These are phyloP conservation scores for Arvicola amphibius DNA, from an alignment of 2,797 vertebrate genomes.

Conservation along the genomic window DNA sequence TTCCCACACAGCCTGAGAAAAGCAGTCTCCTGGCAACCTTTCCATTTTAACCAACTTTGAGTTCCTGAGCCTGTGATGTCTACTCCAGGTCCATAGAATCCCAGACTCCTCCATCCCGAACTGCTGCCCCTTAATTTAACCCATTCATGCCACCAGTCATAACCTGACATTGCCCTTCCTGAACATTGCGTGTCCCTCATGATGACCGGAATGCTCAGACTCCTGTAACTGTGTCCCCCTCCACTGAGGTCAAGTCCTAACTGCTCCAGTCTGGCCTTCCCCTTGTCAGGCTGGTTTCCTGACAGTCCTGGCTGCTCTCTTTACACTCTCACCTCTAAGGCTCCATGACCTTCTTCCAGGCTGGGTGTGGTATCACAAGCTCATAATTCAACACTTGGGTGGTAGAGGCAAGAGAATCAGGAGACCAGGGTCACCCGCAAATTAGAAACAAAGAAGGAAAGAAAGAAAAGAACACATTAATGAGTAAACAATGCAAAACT, in stretches of 20 bases:
- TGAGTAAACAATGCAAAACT: not conserved
- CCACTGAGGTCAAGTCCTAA: not conserved
- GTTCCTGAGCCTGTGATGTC: not conserved
- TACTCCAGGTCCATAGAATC: not conserved
- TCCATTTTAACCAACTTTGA: not conserved
- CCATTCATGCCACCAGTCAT: not conserved
- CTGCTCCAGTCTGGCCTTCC: not conserved
- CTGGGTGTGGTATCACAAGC: not conserved
- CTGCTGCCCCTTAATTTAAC: not conserved
- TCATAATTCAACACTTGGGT: not conserved
- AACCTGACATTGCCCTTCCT: not conserved
- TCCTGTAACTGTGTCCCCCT: not conserved
- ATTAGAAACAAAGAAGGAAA: not conserved
- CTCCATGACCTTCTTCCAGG: not conserved
- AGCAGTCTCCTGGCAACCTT: not conserved
- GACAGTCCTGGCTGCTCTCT: not conserved
- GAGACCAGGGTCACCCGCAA: not conserved
- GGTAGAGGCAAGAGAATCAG: not conserved
- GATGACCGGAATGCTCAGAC: not conserved
- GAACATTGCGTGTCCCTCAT: not conserved
- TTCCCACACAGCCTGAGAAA: constrained; percentile 3
- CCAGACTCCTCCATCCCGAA: not conserved
- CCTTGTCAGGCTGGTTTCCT: not conserved
- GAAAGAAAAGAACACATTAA: not conserved
- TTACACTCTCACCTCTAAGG: not conserved